Base-by-base conservation (phyloP, 2,888 invertebrate species). In the Stratiomys singularior region DNA sequence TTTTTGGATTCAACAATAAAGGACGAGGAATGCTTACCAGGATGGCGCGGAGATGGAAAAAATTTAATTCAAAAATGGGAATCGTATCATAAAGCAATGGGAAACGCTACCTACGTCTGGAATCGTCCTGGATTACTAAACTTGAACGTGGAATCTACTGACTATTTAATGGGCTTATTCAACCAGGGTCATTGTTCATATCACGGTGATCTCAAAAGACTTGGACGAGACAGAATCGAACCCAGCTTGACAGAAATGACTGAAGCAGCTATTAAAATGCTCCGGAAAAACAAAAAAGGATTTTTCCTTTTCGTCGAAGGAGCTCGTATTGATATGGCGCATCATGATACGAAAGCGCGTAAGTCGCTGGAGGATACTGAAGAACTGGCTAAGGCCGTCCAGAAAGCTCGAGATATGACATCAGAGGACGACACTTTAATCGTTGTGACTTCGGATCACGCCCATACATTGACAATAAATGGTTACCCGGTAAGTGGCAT, bases 361-460 rank as follows among this genome's bases (percentile, higher is more conserved):
- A 89, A 89, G 77, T 93, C 96, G 0, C 86, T 96, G 0, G 92
- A 93, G 80, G 96, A 97, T 85, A 93, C 94, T 0, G 89, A 92
- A 0, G 94, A 94, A 82, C 89, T 96, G 77, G 90, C 93, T 27
- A 90, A 91, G 78, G 93, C 96, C 0, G 89, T 94, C 11, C 86
- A 90, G 82, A 87, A 88, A 71, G 93, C 95, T 0, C 81, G 90
- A 56, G 86, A 89, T 58, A 85, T 93, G 86, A 92, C 93, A 0
- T 87, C 90, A 76, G 85, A 85, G 0, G 88, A 91, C 0, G 93
- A 96, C 30, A 96, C 96, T 0, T 86, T 96, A 13, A 89, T 96
- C 3, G 89, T 96, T 0, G 95, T 94, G 1, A 94, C 94, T 0
- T 89, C 94, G 1, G 95, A 95, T 84, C 95, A 95, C 83, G 91